Base-by-base conservation (phyloP, 2,797 vertebrate genomes). In the Microcaecilia unicolor region DNA sequence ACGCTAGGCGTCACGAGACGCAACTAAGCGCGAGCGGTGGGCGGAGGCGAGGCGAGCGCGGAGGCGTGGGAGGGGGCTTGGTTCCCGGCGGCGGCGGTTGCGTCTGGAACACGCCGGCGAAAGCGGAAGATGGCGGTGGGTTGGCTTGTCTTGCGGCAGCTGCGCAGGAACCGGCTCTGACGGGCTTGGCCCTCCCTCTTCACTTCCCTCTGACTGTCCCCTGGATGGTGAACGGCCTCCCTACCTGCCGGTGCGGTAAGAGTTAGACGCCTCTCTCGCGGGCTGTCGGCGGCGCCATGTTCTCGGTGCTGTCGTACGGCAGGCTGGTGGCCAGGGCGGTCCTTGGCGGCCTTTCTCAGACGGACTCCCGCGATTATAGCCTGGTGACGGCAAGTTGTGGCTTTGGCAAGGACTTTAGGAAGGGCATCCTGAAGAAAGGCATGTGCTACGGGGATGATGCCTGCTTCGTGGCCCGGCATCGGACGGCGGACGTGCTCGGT, bases 391-490 rank as follows among this genome's bases (percentile, higher is more conserved):
- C 94, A 37, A 94, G 92, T 57, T 96, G 84, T 65, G 95, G 95
- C 48, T 98, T 93, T 45, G 94, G 94, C 10, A 98, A 98, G 71
- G 93, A 98, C 80, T 94, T 95, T 74, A 84, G 94, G 11, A 98
- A 93, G 74, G 95, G 94, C 69, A 95, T 97, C 68, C 78, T 98
- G 26, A 97, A 97, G 86, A 98, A 97, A 55, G 93, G 94, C 52
- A 94, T 93, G 87, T 96, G 93, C 70, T 98, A 97, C 46, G 94
- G 94, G 9, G 94, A 97, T 18, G 94, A 97, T 39, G 94, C 94
- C 44, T 97, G 93, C 61, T 98, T 98, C 55, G 88, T 97, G 41
- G 91, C 94, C 28, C 76, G 89, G 23, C 77, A 95, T 78, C 83
- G 79, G 35, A 70, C 76, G 2, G 90, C 93, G 0, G 94, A 98